phyloP scores from a whole-genome alignment of 2,888 invertebrate species.

The Allophyes oxyacanthae region DNA sequence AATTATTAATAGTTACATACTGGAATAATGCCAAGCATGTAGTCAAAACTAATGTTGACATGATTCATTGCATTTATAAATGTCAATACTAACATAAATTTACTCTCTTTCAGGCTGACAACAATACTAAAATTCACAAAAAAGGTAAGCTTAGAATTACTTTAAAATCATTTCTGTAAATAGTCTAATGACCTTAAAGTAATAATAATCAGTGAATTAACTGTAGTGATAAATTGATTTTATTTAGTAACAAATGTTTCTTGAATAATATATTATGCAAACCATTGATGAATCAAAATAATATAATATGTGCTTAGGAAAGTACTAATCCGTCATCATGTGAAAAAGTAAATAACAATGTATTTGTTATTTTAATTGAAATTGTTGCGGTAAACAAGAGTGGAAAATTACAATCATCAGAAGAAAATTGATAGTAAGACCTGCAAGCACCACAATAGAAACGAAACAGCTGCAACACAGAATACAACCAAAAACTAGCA shows the following conservation, averaged over 20 bases:
- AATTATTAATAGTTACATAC: constrained; percentile 56
- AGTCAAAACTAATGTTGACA: constrained; percentile 19
- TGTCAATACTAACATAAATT: constrained; percentile 36
- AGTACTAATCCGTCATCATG: constrained; percentile 19
- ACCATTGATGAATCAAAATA: constrained; percentile 6
- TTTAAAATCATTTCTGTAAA: constrained; percentile 17
- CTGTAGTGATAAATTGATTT: constrained; percentile 11
- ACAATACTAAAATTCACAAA: constrained; percentile 84
- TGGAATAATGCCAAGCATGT: constrained; percentile 66
- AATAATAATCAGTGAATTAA: constrained; percentile 15
- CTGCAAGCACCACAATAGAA: constrained; percentile 44
- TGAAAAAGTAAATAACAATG: constrained; percentile 21
- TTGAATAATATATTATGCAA: constrained; percentile 2
- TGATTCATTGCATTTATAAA: constrained; percentile 13
- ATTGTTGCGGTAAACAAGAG: constrained; percentile 50
- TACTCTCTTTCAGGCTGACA: constrained; percentile 87
- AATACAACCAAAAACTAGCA: constrained; percentile 45
- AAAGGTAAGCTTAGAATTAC: constrained; percentile 83
- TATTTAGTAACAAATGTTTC: constrained; percentile 12
- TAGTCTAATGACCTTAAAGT: constrained; percentile 1
- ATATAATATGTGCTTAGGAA: constrained; percentile 14
- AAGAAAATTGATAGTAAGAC: constrained; percentile 50
- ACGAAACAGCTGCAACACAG: constrained; percentile 49
- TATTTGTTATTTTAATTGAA: constrained; percentile 24
- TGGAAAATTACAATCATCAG: constrained; percentile 46